phyloP scores from a whole-genome alignment of 2,113 vertebrate genomes.

The Callaeas wilsoni region DNA sequence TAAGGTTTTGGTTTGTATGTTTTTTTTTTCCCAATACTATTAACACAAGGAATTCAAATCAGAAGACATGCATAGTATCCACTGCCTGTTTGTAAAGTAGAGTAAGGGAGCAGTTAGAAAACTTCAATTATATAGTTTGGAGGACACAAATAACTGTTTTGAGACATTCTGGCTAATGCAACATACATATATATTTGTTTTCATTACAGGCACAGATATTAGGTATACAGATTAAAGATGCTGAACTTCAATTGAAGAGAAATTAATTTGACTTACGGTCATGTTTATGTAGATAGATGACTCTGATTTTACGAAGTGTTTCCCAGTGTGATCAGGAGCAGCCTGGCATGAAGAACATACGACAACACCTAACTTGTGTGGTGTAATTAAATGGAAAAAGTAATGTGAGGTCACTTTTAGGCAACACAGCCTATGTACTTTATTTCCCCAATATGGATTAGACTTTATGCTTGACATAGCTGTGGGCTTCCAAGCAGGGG shows the following conservation, averaged over 20 bases:
- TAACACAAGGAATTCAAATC: neutral
- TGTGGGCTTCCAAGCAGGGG: too few species aligned
- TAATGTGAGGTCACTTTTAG: neutral
- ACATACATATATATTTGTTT: neutral
- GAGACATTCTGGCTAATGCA: neutral
- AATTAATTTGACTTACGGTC: neutral
- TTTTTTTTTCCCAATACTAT: neutral
- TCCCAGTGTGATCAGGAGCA: neutral
- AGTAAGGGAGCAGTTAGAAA: neutral
- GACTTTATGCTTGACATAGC: neutral
- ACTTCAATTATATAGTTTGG: neutral
- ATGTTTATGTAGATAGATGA: neutral
- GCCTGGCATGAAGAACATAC: neutral
- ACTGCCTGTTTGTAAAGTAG: neutral
- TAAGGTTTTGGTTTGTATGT: neutral
- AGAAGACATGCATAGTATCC: neutral
- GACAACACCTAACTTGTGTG: neutral
- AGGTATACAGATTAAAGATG: neutral
- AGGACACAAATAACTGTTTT: neutral
- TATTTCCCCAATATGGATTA: neutral
- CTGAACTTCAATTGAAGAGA: neutral
- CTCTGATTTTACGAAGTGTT: neutral
- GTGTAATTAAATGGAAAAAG: neutral
- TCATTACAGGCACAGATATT: neutral
- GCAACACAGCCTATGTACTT: neutral